phyloP scores from a whole-genome alignment of 1,140 invertebrate species.

The Drosophila prosaltans region DNA sequence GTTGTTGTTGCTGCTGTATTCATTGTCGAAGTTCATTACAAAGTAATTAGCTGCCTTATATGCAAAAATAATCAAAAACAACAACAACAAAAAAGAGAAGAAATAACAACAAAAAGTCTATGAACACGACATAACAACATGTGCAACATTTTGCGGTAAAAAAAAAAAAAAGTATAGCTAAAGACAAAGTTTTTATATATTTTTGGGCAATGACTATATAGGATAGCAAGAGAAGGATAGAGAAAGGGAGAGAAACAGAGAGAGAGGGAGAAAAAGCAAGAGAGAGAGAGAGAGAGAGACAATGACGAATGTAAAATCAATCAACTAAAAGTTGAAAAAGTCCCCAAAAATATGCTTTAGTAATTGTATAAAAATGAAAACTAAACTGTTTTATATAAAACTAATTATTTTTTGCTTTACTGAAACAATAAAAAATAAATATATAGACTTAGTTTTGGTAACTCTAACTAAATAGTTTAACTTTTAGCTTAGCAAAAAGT shows the following conservation, averaged over 20 bases:
- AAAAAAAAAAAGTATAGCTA: constrained; percentile 9
- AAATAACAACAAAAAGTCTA: constrained; percentile 30
- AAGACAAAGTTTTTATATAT: constrained; percentile 50
- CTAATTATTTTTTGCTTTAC: too few species aligned
- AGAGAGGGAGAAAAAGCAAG: neutral
- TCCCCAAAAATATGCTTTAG: constrained; percentile 35
- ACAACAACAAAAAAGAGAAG: constrained; percentile 37
- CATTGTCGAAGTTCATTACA: constrained; percentile 78
- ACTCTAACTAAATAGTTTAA: too few species aligned
- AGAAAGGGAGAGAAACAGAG: neutral
- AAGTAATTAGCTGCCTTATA: constrained; percentile 75
- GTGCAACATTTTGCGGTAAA: constrained; percentile 69
- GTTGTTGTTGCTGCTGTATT: constrained; percentile 4
- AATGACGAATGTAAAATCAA: neutral
- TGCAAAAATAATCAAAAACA: constrained; percentile 42
- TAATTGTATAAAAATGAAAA: neutral
- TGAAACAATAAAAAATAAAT: neutral
- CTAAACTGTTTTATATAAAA: too few species aligned
- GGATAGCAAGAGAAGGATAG: neutral
- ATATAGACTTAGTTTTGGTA: neutral
- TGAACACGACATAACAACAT: constrained; percentile 55
- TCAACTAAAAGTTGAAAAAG: constrained; percentile 16
- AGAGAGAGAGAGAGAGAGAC: neutral
- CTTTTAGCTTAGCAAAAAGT: too few species aligned
- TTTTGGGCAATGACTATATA: too few species aligned